Conservation (phyloP, 2,797 vertebrate genomes). For the Emys orbicularis region DNA sequence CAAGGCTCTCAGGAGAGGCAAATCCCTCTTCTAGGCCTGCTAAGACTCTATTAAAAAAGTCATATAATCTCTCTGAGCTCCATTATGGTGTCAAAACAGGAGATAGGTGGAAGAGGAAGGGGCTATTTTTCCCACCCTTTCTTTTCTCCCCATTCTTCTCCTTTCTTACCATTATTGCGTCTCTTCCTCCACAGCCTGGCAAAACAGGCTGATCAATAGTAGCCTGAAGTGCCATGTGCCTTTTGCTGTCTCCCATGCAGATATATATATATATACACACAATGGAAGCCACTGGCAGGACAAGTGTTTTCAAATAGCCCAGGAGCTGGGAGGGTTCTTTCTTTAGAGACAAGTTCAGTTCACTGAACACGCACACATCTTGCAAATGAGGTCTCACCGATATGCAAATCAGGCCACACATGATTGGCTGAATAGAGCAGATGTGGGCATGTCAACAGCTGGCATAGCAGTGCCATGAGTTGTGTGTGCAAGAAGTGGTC, state of each 20-base stretch:
- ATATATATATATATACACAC: background rate
- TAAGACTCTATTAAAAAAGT: conserved; percentile 53
- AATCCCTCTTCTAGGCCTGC: conserved; percentile 64
- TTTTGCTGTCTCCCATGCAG: fast-evolving
- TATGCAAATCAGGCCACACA: background rate
- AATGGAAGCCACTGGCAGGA: fast-evolving
- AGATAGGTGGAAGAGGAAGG: background rate
- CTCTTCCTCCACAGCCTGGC: background rate
- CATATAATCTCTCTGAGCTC: background rate
- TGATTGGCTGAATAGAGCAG: fast-evolving
- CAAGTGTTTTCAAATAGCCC: fast-evolving
- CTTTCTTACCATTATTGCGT: background rate
- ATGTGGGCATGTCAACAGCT: background rate
- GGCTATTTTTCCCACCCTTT: background rate
- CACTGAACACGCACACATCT: background rate
- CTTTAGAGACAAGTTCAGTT: fast-evolving
- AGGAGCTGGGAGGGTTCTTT: background rate
- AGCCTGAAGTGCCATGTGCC: background rate
- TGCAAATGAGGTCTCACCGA: fast-evolving
- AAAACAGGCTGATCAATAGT: fast-evolving
- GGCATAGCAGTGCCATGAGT: background rate
- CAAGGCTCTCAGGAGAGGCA: conserved; percentile 74
- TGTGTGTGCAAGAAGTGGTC: background rate
- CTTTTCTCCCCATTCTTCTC: background rate
- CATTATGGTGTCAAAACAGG: conserved; percentile 12